Evolutionary conservation across 2,797 vertebrate species (phyloP), one percentile per base, ranked within the genome.

Genomic region (Tiaroga cobitis): DNA sequence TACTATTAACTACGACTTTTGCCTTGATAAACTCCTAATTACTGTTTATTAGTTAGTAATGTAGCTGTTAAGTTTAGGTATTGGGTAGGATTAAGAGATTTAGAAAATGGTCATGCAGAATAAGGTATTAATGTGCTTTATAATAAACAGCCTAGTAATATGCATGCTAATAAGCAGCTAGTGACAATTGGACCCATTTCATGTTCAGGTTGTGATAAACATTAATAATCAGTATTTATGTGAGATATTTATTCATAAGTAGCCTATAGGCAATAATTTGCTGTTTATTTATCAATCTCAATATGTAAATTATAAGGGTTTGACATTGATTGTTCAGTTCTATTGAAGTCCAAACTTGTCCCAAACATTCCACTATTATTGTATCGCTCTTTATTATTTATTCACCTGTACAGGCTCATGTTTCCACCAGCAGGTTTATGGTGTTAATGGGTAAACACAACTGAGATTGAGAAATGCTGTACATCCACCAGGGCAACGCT

Each of bases 391-490:
- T 10, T 74, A 87, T 76, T 88, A 91, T 91, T 94, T 93, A 94
- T 90, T 94, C 91, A 92, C 92, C 87, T 39, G 69, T 76, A 54
- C 72, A 87, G 54, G 88, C 91, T 94, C 90, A 29, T 94, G 92
- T 95, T 95, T 94, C 86, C 90, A 95, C 93, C 94, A 90, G 91
- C 91, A 94, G 89, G 87, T 87, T 89, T 76, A 85, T 85, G 7
- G 56, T 95, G 94, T 94, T 95, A 94, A 94, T 70, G 90, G 92
- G 82, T 94, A 94, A 94, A 94, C 92, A 81, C 24, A 16, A 37
- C 19, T 61, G 39, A 73, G 80, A 61, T 46, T 46, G 70, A 65
- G 19, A 63, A 63, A 56, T 65, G 54, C 63, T 63, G 26, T 13
- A 49, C 54, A n/a, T n/a, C 18, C 87, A 80, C 89, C 84, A 86